Evolutionary conservation across 2,797 vertebrate species (phyloP).

Genomic region (Podarcis siculus): DNA sequence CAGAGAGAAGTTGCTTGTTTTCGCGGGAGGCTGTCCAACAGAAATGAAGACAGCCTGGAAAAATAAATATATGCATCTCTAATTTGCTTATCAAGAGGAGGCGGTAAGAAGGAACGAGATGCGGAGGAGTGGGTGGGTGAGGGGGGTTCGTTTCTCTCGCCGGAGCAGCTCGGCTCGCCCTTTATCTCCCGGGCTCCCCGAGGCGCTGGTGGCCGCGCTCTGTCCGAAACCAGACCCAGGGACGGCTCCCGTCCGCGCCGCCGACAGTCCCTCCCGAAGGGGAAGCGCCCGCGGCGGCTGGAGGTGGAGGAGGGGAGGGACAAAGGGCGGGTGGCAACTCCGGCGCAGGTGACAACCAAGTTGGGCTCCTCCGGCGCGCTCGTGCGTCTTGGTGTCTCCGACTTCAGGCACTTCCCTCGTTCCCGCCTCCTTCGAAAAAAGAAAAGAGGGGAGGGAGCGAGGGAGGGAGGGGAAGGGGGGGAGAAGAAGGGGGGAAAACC

Average conservation of each 20-base stretch:
- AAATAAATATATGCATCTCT: neutral
- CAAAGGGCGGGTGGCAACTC: conserved; percentile 28
- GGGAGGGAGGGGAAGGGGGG: no score
- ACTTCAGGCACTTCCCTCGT: conserved; percentile 15
- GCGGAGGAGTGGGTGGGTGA: neutral
- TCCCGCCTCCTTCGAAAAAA: neutral
- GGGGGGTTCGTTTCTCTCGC: rapidly evolving
- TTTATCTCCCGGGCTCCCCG: neutral
- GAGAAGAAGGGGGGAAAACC: no score
- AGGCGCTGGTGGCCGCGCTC: neutral
- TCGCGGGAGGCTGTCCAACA: neutral
- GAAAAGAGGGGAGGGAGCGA: no score
- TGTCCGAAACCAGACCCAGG: neutral
- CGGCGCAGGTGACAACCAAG: conserved; percentile 73
- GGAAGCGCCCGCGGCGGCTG: neutral
- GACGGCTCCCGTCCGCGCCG: neutral
- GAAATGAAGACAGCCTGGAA: neutral
- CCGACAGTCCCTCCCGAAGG: neutral
- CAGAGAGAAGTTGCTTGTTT: conserved; percentile 2
- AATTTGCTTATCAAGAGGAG: neutral
- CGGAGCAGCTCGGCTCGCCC: rapidly evolving
- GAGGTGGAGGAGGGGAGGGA: conserved; percentile 14
- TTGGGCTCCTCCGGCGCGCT: neutral
- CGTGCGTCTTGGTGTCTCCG: conserved; percentile 30
- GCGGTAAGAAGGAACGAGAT: neutral